phyloP scores from a whole-genome alignment of 2,888 invertebrate genomes.

The Ichneumoninae sp. region DNA sequence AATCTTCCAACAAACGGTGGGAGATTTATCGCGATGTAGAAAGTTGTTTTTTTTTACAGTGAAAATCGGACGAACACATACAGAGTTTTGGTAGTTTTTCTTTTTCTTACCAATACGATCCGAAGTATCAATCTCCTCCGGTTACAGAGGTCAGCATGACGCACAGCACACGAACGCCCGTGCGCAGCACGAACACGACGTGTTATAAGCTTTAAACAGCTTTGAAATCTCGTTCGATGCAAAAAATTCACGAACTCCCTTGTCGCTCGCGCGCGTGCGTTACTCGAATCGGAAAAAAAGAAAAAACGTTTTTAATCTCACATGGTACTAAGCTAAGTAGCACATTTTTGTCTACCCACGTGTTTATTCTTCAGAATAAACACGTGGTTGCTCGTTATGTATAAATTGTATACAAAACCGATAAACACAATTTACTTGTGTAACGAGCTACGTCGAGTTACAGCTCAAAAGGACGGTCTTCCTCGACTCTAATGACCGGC shows the following conservation, averaged over 20 bases:
- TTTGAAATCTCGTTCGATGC: neutral
- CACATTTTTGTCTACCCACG: neutral
- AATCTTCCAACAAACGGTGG: conserved; percentile 74
- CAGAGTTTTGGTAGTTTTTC: conserved; percentile 76
- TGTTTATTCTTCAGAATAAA: conserved; percentile 1
- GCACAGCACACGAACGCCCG: conserved; percentile 10
- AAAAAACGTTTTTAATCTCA: conserved; percentile 47
- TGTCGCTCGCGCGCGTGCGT: neutral
- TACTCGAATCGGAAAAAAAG: neutral
- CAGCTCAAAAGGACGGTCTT: neutral
- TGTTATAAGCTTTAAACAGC: conserved; percentile 2
- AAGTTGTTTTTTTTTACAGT: conserved; percentile 72
- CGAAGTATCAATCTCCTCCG: neutral
- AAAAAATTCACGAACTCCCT: neutral
- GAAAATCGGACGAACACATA: conserved; percentile 78
- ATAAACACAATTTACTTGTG: conserved; percentile 18
- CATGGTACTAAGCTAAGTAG: conserved; percentile 53
- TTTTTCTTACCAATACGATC: conserved; percentile 68
- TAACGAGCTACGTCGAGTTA: conserved; percentile 25
- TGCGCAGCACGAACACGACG: neutral
- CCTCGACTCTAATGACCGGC: neutral
- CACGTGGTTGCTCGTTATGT: conserved; percentile 2
- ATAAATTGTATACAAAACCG: conserved; percentile 42
- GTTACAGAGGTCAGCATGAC: neutral
- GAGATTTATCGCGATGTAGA: conserved; percentile 74